Base-by-base conservation (phyloP, 2,113 vertebrate genomes). In the Dolichallabes microphthalmus region DNA sequence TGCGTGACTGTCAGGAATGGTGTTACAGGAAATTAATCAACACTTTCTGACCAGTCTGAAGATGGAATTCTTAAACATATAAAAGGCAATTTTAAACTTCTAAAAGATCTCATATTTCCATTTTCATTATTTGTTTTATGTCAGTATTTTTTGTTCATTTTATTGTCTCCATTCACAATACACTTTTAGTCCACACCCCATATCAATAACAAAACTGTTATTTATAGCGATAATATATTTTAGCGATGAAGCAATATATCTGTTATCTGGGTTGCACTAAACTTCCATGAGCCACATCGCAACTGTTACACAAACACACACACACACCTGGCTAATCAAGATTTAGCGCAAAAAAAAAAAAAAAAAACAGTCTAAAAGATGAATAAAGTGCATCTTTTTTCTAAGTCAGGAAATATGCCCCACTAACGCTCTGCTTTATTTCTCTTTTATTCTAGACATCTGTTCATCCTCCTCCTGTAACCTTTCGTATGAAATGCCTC, bases 401-500 rank as follows among this genome's bases (percentile, higher is more conserved):
- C 19, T 35, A 14, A 17, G 13, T 58, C 52, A 35, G 66, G 68
- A 77, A 35, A 76, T 45, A 50, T 1, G 30, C 0, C 25, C 19
- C 27, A 9, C 4, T 53, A 77, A 53, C 32, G 61, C 20, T 78
- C 19, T 55, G 27, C 83, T 85, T 83, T 74, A 1, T 82, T 78
- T 53, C 11, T n/a, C 66, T 79, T 35, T 39, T 84, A 8, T 75
- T 74, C 45, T 52, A 79, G 30, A 55, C 71, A 53, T 19, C 68
- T 75, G 76, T 35, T 39, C 61, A 71, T 39, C 14, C 12, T 73
- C 10, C 22, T 53, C 50, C 27, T 64, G 45, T 3, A 53, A 2
- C n/a, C 22, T 30, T 57, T 57, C 11, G 2, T 57, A n/a, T 22
- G 86, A 85, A 80, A 95, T 95, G 94, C 95, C 95, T 9, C 92